These are phyloP conservation scores for Dipodomys ordii DNA, from an alignment of 2,113 vertebrate genomes.

Conservation along the genomic window DNA sequence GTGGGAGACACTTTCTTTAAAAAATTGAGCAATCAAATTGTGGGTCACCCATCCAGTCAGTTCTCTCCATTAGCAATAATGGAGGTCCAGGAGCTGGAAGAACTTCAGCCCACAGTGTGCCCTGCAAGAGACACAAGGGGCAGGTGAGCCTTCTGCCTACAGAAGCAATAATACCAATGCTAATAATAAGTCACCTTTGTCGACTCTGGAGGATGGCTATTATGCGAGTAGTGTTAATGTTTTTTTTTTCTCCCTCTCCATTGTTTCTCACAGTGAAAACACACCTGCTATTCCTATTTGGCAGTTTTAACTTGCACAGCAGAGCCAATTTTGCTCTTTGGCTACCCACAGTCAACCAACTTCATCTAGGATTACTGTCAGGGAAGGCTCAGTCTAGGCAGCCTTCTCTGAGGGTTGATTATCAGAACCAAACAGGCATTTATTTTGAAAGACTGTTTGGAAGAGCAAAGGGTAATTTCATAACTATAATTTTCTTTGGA, in stretches of 20 bases:
- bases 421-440: background rate
- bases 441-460: background rate
- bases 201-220: background rate
- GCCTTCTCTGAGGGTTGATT: background rate
- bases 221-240: background rate
- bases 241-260: background rate
- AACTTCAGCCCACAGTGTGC: background rate
- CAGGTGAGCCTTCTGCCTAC: background rate
- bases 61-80: constrained; percentile 27
- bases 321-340: background rate
- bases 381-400: background rate
- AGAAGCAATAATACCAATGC: constrained; percentile 32
- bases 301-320: background rate
- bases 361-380: background rate
- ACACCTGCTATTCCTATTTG: background rate
- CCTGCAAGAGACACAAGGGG: constrained; percentile 15
- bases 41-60: background rate
- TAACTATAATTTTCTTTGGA: constrained; percentile 21
- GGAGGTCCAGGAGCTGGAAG: background rate
- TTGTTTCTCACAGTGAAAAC: constrained; percentile 51
- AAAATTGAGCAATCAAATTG: constrained; percentile 56
- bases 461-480: background rate
- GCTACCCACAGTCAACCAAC: background rate
- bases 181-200: constrained; percentile 40
- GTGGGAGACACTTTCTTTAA: constrained; percentile 29